These are phyloP conservation scores for Gymnoscopelus braueri DNA, from an alignment of 2,797 vertebrate genomes.

Conservation along the genomic window DNA sequence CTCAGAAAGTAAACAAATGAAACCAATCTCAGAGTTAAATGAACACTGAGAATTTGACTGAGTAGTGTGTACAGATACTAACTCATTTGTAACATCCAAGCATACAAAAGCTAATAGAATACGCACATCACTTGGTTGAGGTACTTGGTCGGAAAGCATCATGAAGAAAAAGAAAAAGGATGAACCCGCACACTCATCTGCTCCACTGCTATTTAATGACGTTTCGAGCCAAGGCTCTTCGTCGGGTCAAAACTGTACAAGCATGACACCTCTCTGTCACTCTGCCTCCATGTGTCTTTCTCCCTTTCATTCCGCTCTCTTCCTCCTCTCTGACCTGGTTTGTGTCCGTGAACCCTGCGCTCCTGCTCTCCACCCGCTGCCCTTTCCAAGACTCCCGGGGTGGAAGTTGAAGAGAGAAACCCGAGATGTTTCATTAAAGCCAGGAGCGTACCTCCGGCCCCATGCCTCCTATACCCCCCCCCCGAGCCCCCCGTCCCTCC, in stretches of 20 bases:
- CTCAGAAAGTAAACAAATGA: neutral
- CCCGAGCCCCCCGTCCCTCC: constrained; percentile 17
- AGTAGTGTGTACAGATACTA: too few species aligned
- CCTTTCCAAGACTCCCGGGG: constrained; percentile 28
- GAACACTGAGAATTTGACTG: too few species aligned
- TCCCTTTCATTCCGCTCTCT: neutral
- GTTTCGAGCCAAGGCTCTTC: too few species aligned
- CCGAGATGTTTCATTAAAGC: constrained; percentile 50
- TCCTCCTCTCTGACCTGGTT: constrained; percentile 21
- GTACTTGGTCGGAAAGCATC: too few species aligned
- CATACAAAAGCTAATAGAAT: too few species aligned
- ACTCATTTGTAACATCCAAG: too few species aligned
- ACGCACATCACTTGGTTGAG: too few species aligned
- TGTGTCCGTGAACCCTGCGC: constrained; percentile 19
- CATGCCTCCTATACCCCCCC: neutral
- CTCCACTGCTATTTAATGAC: too few species aligned
- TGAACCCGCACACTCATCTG: too few species aligned
- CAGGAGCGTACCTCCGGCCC: constrained; percentile 11
- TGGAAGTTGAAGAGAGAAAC: constrained; percentile 40
- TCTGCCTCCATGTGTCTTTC: neutral
- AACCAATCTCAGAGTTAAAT: neutral
- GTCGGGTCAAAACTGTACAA: too few species aligned
- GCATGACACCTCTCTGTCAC: too few species aligned
- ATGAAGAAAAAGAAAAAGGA: too few species aligned
- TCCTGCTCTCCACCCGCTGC: neutral